phyloP scores from a whole-genome alignment of 2,797 vertebrate species.

The Bovichtus diacanthus region DNA sequence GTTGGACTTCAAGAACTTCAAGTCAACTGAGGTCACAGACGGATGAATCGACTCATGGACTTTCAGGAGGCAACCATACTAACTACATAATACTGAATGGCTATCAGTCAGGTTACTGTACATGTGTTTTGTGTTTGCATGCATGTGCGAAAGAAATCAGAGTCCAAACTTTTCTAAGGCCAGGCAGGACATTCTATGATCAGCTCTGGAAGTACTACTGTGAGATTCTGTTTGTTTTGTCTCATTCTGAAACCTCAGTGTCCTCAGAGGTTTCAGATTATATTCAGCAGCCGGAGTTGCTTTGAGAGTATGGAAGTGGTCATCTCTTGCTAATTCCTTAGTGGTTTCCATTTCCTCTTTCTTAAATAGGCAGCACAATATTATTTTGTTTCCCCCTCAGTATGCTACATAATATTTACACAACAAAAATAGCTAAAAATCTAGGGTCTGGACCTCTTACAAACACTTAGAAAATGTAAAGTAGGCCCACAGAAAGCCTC shows the following conservation, averaged over 20 bases:
- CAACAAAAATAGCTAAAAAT: conserved; percentile 30
- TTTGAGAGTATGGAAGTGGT: conserved; percentile 4
- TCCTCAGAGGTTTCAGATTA: conserved; percentile 12
- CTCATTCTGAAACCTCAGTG: conserved; percentile 31
- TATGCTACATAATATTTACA: conserved; percentile 30
- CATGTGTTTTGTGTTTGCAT: conserved; percentile 2
- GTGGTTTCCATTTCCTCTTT: conserved; percentile 18
- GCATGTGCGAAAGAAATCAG: neutral
- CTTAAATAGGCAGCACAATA: conserved; percentile 28
- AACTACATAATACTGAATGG: neutral
- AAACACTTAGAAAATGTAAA: conserved; percentile 6
- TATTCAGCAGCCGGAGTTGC: conserved; percentile 30
- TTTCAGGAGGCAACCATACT: too few species aligned
- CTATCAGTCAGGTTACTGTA: neutral
- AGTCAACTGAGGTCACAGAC: too few species aligned
- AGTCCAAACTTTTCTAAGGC: neutral
- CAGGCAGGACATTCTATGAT: conserved; percentile 22
- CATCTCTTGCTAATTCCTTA: conserved; percentile 18
- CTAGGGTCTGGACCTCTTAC: conserved; percentile 5
- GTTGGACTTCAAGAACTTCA: too few species aligned
- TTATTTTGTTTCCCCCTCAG: conserved; percentile 23
- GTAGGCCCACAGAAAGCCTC: neutral
- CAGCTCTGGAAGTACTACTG: conserved; percentile 30
- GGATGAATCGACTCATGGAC: too few species aligned
- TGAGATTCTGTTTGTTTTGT: conserved; percentile 30